Base-by-base conservation (phyloP, 2,797 vertebrate genomes). In the Varecia variegata region DNA sequence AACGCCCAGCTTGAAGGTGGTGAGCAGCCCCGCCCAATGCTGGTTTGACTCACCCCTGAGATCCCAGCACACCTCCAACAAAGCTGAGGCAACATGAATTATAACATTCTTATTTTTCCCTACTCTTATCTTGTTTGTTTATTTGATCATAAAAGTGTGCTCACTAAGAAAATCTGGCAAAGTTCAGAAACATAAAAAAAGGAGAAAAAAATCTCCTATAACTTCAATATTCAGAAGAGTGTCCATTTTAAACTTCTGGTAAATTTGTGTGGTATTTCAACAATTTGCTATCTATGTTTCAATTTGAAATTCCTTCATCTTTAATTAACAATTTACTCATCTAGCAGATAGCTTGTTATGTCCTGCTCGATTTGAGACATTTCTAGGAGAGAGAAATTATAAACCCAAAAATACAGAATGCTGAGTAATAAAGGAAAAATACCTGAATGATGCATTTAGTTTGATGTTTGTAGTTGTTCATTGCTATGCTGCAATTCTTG, bases 401-500 rank as follows among this genome's bases (percentile, higher is more conserved):
- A 84, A 73, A 77, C 7, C 7, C 32, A 9, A 17, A 85, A 79
- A 25, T 89, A 52, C 7, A 56, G 5, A 81, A 67, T n/a, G 40
- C 56, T 82, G 30, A 70, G 32, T 84, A 86, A 47, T 17, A 83
- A 65, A 94, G 45, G 60, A 52, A 80, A 92, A 94, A 84, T 50
- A 58, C 21, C 12, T 43, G 18, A 88, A 21, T 65, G 40, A 76
- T 74, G 35, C 0, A 1, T n/a, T 96, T 95, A 93, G 90, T 94
- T 94, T 95, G 38, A 76, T 90, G 6, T 14, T 35, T 77, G 4
- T 14, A 38, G 77, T 76, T 43, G 83, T 83, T 96, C 68, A 67
- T 38, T 94, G 73, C 58, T 80, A 1, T 2, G 82, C 56, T 95
- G 90, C 93, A 73, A 95, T 94, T 86, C 92, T 97, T 96, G 88